A percentile compares a stretch with the other conserved stretches of the same genome.
These are phyloP conservation scores for Nothocercus julius DNA, from an alignment of 2,113 vertebrate genomes.

Conservation along the genomic window DNA sequence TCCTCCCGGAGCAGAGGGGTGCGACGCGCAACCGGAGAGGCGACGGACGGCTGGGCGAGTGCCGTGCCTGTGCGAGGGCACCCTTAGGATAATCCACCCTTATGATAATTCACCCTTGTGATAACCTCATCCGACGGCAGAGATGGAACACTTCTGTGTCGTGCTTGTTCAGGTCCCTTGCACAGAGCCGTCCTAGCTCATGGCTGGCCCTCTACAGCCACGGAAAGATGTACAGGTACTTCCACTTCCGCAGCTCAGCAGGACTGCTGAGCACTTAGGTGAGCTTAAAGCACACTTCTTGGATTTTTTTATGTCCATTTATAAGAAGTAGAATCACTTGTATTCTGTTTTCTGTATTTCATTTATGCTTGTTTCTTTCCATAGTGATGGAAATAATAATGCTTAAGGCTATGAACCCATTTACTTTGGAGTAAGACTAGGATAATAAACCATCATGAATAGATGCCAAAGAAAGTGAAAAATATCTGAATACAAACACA, in stretches of 20 bases:
- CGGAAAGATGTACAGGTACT: neutral
- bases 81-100: neutral
- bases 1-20: neutral
- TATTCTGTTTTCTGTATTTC: neutral
- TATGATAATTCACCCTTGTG: rapidly evolving
- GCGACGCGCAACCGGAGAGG: neutral
- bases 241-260: neutral
- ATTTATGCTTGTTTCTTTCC: neutral
- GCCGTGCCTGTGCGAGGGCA: rapidly evolving
- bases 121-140: neutral
- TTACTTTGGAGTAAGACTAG: neutral
- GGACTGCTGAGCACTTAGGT: neutral
- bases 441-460: neutral
- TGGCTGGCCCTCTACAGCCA: neutral
- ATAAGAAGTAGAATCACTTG: too few species aligned
- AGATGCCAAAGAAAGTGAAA: neutral
- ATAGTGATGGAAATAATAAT: neutral
- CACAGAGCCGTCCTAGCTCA: neutral
- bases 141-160: neutral
- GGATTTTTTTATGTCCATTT: rapidly evolving
- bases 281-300: neutral
- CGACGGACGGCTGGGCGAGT: rapidly evolving
- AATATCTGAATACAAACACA: too few species aligned
- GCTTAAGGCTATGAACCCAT: neutral
- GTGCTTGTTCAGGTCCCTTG: neutral